phyloP scores from a whole-genome alignment of 2,113 vertebrate genomes.

The Neolamprologus toae region DNA sequence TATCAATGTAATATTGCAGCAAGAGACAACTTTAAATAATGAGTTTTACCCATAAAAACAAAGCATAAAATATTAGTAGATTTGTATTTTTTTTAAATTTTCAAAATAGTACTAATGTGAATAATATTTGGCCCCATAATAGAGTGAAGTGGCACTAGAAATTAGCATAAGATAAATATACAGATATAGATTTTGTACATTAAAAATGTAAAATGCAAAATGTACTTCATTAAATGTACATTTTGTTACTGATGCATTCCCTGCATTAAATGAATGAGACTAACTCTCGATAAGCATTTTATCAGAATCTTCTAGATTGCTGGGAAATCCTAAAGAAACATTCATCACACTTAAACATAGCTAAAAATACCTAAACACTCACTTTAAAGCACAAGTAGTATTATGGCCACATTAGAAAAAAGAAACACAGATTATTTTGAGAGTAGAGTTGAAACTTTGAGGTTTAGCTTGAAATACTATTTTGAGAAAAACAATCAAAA shows the following conservation, averaged over 20 bases:
- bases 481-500: not conserved
- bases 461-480: not conserved
- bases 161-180: not conserved
- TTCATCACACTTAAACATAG: accelerated
- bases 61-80: not conserved
- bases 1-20: not conserved
- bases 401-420: not conserved
- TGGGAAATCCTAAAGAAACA: not conserved
- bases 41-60: not conserved
- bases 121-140: not conserved
- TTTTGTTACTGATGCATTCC: not conserved
- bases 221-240: not conserved
- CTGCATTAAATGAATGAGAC: not conserved
- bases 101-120: not conserved
- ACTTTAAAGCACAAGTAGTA: not conserved
- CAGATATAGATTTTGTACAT: not conserved
- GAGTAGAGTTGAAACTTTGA: not conserved
- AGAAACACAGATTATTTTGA: not conserved
- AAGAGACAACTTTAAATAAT: accelerated
- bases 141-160: not conserved
- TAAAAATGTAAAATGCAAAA: not conserved
- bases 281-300: accelerated
- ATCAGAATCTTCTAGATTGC: not conserved
- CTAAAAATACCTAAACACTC: not conserved
- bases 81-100: not conserved